Evolutionary conservation across 2,797 vertebrate genomes (phyloP), one percentile per base, ranked within the genome.

Genomic region (Momotus momota): DNA sequence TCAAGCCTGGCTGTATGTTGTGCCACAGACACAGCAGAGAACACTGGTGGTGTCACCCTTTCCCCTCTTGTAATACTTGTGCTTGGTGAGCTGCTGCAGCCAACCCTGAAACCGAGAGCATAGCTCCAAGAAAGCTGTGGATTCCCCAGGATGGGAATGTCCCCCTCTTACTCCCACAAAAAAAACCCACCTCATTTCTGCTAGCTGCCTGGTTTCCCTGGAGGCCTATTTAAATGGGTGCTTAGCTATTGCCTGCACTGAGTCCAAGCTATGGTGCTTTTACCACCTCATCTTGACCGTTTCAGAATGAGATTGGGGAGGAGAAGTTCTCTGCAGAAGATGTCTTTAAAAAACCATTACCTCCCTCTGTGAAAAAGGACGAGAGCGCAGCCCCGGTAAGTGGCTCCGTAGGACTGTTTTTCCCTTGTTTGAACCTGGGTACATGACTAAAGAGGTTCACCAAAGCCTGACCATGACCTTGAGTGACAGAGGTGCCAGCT

Each of bases 291-390:
- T 96, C 55, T 45, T 29, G 45, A 73, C 73, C 96, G 74, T 98
- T 98, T 96, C 97, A 98, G 97, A 97, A 97, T 87, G 97, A 97
- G 54, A 29, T 92, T 77, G 95, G 70, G 93, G 98, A 98, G 66
- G 98, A 95, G 82, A 98, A 96, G 58, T 74, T 94, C 14, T 86
- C 97, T 67, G 96, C 97, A 61, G 99, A 99, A 77, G 99, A 99
- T 23, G 98, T 99, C 79, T 99, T 99, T 96, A 99, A 99, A 98
- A 99, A 99, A 87, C 99, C 99, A 31, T 97, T 99, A 51, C 98
- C 99, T 93, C 99, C 99, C 40, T 95, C 97, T 17, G 98, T 98
- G 97, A 99, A 99, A 46, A 99, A 99, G 72, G 99, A 99, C 49
- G 98, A 98, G 90, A 98, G 94, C 35, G 94, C 98, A 31, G 97